A percentile compares a stretch with the other conserved stretches of the same genome.
These are phyloP conservation scores for Sphenodon punctatus DNA, from an alignment of 2,797 vertebrate species.

Conservation along the genomic window DNA sequence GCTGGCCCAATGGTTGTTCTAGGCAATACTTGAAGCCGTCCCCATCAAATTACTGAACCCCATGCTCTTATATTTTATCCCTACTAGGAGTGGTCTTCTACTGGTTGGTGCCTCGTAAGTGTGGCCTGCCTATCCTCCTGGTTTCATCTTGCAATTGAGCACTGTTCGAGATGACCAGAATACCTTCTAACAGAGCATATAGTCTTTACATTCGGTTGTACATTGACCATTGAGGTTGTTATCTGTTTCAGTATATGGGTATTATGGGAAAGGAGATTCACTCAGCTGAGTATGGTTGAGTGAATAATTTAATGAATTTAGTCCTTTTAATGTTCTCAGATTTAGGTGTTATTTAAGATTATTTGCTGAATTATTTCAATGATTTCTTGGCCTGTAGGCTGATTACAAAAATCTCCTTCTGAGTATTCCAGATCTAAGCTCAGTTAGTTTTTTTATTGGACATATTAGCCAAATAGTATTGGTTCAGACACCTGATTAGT, in stretches of 20 bases:
- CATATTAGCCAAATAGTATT: neutral
- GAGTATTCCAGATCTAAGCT: neutral
- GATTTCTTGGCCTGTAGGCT: neutral
- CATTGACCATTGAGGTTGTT: neutral
- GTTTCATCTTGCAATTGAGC: neutral
- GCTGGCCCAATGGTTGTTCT: neutral
- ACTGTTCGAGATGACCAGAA: neutral
- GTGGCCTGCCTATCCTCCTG: neutral
- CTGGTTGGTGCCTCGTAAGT: neutral
- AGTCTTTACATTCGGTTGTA: neutral
- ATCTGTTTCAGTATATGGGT: too few relatives aligned
- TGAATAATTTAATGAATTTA: neutral
- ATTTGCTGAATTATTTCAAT: neutral
- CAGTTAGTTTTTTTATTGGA: neutral
- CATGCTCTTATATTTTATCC: neutral
- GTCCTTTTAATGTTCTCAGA: neutral
- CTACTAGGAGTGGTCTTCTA: neutral
- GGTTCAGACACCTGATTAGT: neutral
- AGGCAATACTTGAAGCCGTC: neutral
- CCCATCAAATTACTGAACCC: neutral
- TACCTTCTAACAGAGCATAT: too few relatives aligned
- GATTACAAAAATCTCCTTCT: neutral
- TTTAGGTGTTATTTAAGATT: neutral
- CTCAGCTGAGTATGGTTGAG: neutral
- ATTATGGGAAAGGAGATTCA: too few relatives aligned